Evolutionary conservation across 1,140 invertebrate genomes (phyloP), one percentile per base, ranked within the genome.

Genomic region (Macrobrachium rosenbergii): DNA sequence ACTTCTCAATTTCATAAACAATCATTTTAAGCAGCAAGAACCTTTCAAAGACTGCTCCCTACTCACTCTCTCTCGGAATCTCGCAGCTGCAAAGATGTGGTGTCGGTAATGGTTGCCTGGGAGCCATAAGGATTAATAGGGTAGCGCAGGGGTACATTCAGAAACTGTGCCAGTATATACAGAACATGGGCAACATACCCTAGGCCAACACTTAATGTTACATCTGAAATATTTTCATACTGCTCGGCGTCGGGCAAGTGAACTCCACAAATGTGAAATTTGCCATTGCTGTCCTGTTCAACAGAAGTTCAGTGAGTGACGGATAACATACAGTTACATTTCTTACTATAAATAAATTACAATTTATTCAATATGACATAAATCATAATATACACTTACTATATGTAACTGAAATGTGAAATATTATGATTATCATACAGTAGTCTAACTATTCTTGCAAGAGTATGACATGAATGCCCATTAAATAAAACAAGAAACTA

Each of bases 181-280:
- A 96, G 93, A 21, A 96, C 92, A 91, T 97, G 96, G 83, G 95
- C 94, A 72, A 96, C 95, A 91, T 95, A 97, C 59, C 97, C 96
- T 63, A 97, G 92, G 16, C 80, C 88, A 37, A 87, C 88, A 69
- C 88, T 89, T 6, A 89, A 69, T n/a, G 69, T 63, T 16, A 62
- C 19, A 19, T 87, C 84, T 14, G 23, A 81, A 17, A 23, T 43
- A 23, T 77, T 77, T 16, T 87, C 84, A 17, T 87, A 87, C 10
- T 82, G 80, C 59, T 87, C 84, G 0, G 84, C 84, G 37, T 87
- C 84, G 62, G 84, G 84, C 37, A 87, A 73, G 77, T 87, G 84
- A 2, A 87, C 84, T 2, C 84, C 84, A 76, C 84, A 87, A 5
- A 87, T 81, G 7, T 52, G 17, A 62, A 59, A 72, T 69, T 82